These are phyloP conservation scores for Aphaenogaster rudis DNA, from an alignment of 1,140 invertebrate genomes.

Conservation along the genomic window DNA sequence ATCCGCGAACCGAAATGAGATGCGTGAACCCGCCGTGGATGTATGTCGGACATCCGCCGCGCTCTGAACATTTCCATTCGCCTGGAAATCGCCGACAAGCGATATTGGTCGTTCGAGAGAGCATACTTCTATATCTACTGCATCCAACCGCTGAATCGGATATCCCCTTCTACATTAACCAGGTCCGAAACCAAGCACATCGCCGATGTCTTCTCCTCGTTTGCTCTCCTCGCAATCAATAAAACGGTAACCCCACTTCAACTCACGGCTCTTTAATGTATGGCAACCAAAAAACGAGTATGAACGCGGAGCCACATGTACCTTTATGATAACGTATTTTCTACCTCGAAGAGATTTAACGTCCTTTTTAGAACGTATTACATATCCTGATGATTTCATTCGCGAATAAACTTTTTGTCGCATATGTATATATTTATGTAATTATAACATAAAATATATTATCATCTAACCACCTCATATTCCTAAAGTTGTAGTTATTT, in stretches of 20 bases:
- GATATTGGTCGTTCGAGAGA: constrained; percentile 60
- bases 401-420: neutral
- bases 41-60: constrained; percentile 14
- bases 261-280: neutral
- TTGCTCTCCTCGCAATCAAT: constrained; percentile 29
- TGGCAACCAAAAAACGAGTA: constrained; percentile 9
- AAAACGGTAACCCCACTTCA: constrained; percentile 9
- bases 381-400: neutral
- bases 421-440: neutral
- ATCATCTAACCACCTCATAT: neutral
- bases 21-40: constrained; percentile 24
- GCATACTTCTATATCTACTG: neutral
- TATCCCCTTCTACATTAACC: constrained; percentile 61
- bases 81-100: constrained; percentile 59
- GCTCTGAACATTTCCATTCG: constrained; percentile 54
- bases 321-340: neutral
- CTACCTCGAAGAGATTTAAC: neutral
- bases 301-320: neutral
- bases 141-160: constrained; percentile 49
- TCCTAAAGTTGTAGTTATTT: neutral
- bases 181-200: neutral
- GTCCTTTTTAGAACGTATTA: neutral
- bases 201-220: constrained; percentile 29
- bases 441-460: neutral
- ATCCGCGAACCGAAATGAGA: constrained; percentile 30